Evolutionary conservation across 2,888 invertebrate genomes (phyloP).

Genomic region (Asteroscopus sphinx): DNA sequence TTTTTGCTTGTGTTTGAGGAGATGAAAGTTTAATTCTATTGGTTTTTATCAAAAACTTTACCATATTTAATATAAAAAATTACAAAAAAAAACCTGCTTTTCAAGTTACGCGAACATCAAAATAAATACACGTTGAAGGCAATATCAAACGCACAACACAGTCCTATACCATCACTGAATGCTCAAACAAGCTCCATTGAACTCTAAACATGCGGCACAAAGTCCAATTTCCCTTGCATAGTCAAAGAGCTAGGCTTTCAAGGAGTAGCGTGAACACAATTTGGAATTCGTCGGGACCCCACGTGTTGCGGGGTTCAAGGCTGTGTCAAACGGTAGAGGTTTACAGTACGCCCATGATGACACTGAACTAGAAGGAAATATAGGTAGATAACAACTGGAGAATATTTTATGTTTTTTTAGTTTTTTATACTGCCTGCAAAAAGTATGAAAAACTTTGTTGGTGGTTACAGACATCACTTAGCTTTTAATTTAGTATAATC

Average conservation of each 20-base stretch:
- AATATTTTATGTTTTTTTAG: no score
- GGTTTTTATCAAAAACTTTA: no score
- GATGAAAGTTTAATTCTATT: no score
- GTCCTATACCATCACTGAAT: constrained; percentile 46
- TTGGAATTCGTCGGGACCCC: constrained; percentile 79
- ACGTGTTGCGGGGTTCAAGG: constrained; percentile 85
- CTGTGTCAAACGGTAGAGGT: constrained; percentile 66
- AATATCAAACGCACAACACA: constrained; percentile 50
- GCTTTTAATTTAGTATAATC: no score
- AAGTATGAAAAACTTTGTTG: no score
- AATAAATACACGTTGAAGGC: constrained; percentile 37
- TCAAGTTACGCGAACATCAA: constrained; percentile 27
- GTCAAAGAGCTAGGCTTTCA: constrained; percentile 66
- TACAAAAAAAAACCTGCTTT: constrained; percentile 9
- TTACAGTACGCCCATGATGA: constrained; percentile 62
- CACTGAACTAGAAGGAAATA: constrained; percentile 11
- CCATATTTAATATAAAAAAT: neutral
- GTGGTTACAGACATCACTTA: no score
- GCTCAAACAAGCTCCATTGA: constrained; percentile 64
- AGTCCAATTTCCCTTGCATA: constrained; percentile 69
- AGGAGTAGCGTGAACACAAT: constrained; percentile 76
- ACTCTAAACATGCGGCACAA: constrained; percentile 65
- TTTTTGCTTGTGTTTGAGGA: no score
- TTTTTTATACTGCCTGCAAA: no score
- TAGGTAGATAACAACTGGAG: no score